Percentiles rank a stretch among this genome's conserved stretches.
These are phyloP conservation scores for Tokudaia tokunoshimensis DNA, from an alignment of 2,797 vertebrate genomes.

Conservation along the genomic window DNA sequence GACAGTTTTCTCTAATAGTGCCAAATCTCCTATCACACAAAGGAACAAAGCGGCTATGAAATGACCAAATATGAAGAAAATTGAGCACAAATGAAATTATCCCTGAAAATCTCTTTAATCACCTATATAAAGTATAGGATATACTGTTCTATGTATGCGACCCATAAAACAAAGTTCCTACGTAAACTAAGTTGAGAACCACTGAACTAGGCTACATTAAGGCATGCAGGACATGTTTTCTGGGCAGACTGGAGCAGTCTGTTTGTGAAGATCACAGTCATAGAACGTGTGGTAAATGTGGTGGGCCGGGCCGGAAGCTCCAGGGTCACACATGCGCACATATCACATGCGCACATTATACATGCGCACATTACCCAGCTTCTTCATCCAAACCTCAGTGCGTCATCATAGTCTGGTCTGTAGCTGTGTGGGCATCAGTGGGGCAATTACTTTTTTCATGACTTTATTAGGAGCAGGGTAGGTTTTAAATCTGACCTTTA, in stretches of 20 bases:
- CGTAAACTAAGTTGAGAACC: background rate
- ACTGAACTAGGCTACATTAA: slow-evolving; percentile 33
- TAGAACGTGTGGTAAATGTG: background rate
- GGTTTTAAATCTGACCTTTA: slow-evolving; percentile 52
- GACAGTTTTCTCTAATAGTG: slow-evolving; percentile 43
- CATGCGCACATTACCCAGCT: background rate
- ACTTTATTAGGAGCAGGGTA: background rate
- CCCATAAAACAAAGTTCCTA: background rate
- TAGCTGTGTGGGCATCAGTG: background rate
- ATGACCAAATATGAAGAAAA: slow-evolving; percentile 62
- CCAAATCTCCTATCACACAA: slow-evolving; percentile 1
- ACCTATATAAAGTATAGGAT: background rate
- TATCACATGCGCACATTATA: background rate
- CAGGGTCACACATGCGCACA: background rate
- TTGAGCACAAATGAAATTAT: slow-evolving; percentile 22
- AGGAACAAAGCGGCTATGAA: slow-evolving; percentile 7
- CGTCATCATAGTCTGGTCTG: background rate
- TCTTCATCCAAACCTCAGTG: background rate
- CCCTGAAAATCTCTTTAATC: slow-evolving; percentile 47
- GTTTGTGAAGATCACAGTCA: background rate
- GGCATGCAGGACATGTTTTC: background rate
- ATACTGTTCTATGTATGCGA: background rate
- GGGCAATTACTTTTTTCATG: background rate
- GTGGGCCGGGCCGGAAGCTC: background rate
- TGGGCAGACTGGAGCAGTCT: background rate